These are phyloP conservation scores for Oscheius sp. DNA, from an alignment of 2,888 invertebrate genomes.

Conservation along the genomic window DNA sequence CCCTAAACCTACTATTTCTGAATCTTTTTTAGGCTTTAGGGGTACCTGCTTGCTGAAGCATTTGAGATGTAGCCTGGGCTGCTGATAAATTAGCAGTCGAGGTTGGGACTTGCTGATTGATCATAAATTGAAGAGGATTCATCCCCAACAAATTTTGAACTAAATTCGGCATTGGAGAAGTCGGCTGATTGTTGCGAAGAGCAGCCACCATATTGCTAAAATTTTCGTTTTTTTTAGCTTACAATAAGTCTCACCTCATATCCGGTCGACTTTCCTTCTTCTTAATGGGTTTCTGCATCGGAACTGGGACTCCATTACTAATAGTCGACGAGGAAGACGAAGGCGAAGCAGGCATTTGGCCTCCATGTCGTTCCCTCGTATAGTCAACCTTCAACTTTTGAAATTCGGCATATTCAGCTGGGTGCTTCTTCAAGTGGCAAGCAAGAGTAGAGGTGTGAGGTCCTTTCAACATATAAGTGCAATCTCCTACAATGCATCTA, in stretches of 20 bases:
- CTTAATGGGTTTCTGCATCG: conserved; percentile 4
- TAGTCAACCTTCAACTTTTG: conserved; percentile 63
- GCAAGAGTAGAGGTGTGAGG: conserved; percentile 68
- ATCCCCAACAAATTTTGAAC: conserved; percentile 43
- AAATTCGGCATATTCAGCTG: conserved; percentile 66
- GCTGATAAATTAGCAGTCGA: conserved; percentile 16
- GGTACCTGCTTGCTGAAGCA: conserved; percentile 46
- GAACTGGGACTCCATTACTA: conserved; percentile 16
- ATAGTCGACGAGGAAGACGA: conserved; percentile 24
- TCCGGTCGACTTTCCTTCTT: conserved; percentile 26
- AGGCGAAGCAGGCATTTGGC: conserved; percentile 31
- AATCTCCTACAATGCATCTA: conserved; percentile 68
- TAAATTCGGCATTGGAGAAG: conserved; percentile 32
- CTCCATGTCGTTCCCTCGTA: conserved; percentile 39
- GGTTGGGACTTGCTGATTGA: conserved; percentile 26
- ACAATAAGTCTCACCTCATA: conserved; percentile 12
- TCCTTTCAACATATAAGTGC: conserved; percentile 68
- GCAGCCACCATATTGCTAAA: conserved; percentile 27
- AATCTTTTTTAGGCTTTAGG: neutral
- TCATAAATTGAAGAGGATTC: conserved; percentile 42
- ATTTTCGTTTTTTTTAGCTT: neutral
- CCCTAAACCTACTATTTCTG: conserved; percentile 16
- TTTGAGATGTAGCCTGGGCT: conserved; percentile 28
- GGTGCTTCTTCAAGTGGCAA: conserved; percentile 68
- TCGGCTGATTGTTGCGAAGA: conserved; percentile 18